Percentiles rank a stretch among this genome's conserved stretches.
Conservation (phyloP, 2,888 invertebrate genomes). For the Hedya salicella region DNA sequence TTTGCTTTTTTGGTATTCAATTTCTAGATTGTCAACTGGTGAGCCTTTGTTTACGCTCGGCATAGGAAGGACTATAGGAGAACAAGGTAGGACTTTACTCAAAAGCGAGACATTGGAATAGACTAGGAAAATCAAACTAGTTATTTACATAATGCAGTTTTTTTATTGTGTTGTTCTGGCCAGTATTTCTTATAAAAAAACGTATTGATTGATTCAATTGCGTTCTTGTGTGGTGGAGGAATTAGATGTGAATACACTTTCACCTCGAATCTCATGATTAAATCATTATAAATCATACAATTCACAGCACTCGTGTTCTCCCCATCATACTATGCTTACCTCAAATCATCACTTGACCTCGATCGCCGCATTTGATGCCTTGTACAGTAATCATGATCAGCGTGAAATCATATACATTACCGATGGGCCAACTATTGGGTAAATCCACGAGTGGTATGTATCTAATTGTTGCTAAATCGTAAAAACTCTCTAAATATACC, state of each 20-base stretch:
- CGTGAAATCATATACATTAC: conserved; percentile 19
- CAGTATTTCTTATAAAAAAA: too few species aligned
- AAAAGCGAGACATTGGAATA: too few species aligned
- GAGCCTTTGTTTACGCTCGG: too few species aligned
- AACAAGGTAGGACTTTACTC: too few species aligned
- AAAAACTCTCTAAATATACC: not conserved
- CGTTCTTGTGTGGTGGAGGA: not conserved
- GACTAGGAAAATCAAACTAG: too few species aligned
- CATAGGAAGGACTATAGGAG: too few species aligned
- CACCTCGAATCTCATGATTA: conserved; percentile 1
- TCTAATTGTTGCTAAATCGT: too few species aligned
- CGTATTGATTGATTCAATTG: too few species aligned
- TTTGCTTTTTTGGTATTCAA: too few species aligned
- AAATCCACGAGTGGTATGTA: not conserved
- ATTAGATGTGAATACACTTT: not conserved
- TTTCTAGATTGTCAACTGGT: too few species aligned
- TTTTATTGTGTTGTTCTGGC: too few species aligned
- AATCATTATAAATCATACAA: conserved; percentile 24
- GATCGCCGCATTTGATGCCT: conserved; percentile 23
- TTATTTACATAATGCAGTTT: too few species aligned
- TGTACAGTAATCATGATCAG: conserved; percentile 15
- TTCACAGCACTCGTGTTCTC: conserved; percentile 12
- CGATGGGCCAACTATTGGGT: conserved; percentile 17
- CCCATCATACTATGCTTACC: conserved; percentile 11
- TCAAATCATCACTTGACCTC: conserved; percentile 25